Conservation (phyloP, 2,113 vertebrate species). For the Aspiorhynchus laticeps region DNA sequence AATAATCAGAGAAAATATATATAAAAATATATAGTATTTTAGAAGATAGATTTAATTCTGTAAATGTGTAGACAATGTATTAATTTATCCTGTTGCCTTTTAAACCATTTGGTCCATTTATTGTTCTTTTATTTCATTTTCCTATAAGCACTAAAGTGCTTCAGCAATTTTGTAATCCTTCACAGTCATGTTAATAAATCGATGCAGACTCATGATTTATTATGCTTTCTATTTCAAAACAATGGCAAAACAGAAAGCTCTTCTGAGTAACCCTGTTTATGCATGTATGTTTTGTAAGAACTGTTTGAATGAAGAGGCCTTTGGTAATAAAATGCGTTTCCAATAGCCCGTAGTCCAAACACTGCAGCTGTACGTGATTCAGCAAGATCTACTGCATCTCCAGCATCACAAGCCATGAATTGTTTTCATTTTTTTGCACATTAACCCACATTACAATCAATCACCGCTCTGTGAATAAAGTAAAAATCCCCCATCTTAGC, state of each 20-base stretch:
- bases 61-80: background rate
- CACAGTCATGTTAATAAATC: background rate
- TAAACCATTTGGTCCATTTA: background rate
- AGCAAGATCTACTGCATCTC: background rate
- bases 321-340: background rate
- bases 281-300: background rate
- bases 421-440: constrained; percentile 7
- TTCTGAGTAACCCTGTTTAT: background rate
- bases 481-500: constrained; percentile 46
- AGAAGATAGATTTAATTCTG: too few species aligned
- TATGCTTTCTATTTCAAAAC: background rate
- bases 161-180: background rate
- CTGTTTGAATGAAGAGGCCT: background rate
- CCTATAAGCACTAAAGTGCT: background rate
- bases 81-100: background rate
- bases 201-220: background rate
- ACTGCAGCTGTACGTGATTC: background rate
- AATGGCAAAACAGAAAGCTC: background rate
- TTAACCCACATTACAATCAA: constrained; percentile 10
- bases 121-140: background rate
- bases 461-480: constrained; percentile 40
- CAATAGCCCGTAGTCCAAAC: background rate
- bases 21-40: too few species aligned
- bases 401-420: background rate
- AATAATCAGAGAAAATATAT: background rate